phyloP scores from a whole-genome alignment of 2,888 invertebrate genomes.

The Macrosoma leucophasiata region DNA sequence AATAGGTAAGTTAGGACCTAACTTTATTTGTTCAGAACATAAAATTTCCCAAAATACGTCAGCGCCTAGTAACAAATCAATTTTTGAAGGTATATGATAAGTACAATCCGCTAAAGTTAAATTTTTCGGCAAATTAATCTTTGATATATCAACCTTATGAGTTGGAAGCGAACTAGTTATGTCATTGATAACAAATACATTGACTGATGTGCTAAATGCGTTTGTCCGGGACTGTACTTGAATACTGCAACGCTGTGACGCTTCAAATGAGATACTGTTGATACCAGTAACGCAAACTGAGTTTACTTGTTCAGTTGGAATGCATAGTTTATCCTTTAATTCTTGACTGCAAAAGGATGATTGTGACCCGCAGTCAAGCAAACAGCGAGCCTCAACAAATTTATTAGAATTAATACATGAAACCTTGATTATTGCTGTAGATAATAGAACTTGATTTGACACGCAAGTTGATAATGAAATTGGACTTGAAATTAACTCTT shows the following conservation, averaged over 20 bases:
- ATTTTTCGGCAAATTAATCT: conserved; percentile 5
- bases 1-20: conserved; percentile 14
- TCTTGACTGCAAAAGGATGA: conserved; percentile 9
- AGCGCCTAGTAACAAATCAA: conserved; percentile 6
- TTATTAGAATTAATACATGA: conserved; percentile 6
- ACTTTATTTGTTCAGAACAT: conserved; percentile 13
- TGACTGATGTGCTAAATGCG: conserved; percentile 5
- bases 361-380: conserved; percentile 13
- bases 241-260: conserved; percentile 7
- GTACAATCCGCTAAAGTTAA: conserved; percentile 2
- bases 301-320: conserved; percentile 1
- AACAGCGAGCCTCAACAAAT: conserved; percentile 8
- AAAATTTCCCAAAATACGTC: conserved; percentile 8
- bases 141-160: not conserved
- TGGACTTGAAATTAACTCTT: conserved; percentile 1
- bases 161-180: conserved; percentile 3
- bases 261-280: conserved; percentile 7
- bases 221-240: not conserved
- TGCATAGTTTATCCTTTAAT: conserved; percentile 4
- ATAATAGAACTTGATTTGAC: conserved; percentile 6
- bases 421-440: conserved; percentile 10
- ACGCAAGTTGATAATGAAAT: conserved; percentile 1
- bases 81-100: conserved; percentile 1
- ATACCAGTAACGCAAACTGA: conserved; percentile 9
- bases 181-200: conserved; percentile 6